Evolutionary conservation across 1,140 invertebrate species (phyloP), one percentile per base, ranked within the genome.

Genomic region (Hycleus phaleratus): DNA sequence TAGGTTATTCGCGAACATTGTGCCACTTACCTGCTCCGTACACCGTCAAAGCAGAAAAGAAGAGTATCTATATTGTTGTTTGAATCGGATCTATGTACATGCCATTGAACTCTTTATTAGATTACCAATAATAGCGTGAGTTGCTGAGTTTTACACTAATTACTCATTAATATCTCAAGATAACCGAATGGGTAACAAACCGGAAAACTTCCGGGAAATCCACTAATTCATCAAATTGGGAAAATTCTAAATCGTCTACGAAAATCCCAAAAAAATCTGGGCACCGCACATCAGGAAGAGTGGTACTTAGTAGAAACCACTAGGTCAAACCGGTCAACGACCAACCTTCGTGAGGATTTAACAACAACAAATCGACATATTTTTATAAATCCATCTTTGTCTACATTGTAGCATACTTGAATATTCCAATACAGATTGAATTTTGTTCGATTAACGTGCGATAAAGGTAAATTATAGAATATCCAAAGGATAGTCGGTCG

Each of bases 1-100:
- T 61, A 61, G 69, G 71, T 72, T 66, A 72, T 60, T 64, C 45
- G 64, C 61, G 71, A 66, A 60, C 71, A 56, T 70, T 67, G 71
- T 71, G 59, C 71, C 64, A 72, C 69, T 72, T 71, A 72, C 70
- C 70, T 70, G 69, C 63, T 68, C 67, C 63, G 65, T 63, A 64
- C 54, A 32, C 32, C 32, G 32, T 65, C 59, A 56, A 56, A 59
- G 61, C 63, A 70, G 68, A 70, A 70, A 72, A 70, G 67, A 72
- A 71, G 69, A 71, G 71, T 71, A 67, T 58, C 67, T 42, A 42
- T 42, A n/a, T 11, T 42, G 9, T n/a, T 42, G 40, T 42, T 18
- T 11, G 40, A 42, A 42, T 11, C 63, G 61, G 63, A 59, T 68
- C 70, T 65, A 56, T 54, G 54, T 60, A 47, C 47, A 65, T 69